Base-by-base conservation (phyloP, 1,140 invertebrate genomes). In the Kradibia gibbosae region DNA sequence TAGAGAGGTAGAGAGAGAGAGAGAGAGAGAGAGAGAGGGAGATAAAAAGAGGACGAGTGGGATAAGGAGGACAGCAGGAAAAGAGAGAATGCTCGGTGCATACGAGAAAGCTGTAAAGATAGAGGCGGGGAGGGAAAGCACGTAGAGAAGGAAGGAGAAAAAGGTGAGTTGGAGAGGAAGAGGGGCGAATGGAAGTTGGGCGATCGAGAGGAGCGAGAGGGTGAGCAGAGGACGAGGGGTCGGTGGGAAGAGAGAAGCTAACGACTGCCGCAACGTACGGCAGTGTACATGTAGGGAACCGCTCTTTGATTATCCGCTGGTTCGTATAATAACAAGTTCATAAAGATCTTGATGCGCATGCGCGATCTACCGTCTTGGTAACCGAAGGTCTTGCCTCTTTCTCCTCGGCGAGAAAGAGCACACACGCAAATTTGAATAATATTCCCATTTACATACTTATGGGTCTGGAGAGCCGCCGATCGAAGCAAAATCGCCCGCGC, bases 271-370 rank as follows among this genome's bases (percentile, higher is more conserved):
- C 36, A 57, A 80, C 74, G 72, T 83, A 67, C 62, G 39, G 34
- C 76, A 76, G 65, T 72, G 82, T 82, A 85, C 62, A 31, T 45
- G 34, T 34, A 74, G 70, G 85, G 81, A 85, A 87, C 88, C 88
- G 87, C 87, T 90, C 88, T 90, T 89, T 90, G 89, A 91, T 91
- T 90, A 91, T 90, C 88, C 85, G 84, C 71, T 53, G 62, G 31
- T 88, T 84, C 85, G 85, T 87, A 87, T 87, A 90, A 90, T 89
- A 91, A 90, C 88, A 85, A 89, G 88, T 90, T 90, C 88, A 90
- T 89, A 89, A 90, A 90, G 87, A 87, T 86, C 85, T 87, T 86
- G 86, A 86, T 85, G 87, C 86, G 87, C 86, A 86, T 86, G 86
- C 84, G 85, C 85, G 83, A 76, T 62, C 34, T 22, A n/a, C 28